Evolutionary conservation across 1,140 invertebrate genomes (phyloP), one percentile per base, ranked within the genome.

Genomic region (Hycleus phaleratus): DNA sequence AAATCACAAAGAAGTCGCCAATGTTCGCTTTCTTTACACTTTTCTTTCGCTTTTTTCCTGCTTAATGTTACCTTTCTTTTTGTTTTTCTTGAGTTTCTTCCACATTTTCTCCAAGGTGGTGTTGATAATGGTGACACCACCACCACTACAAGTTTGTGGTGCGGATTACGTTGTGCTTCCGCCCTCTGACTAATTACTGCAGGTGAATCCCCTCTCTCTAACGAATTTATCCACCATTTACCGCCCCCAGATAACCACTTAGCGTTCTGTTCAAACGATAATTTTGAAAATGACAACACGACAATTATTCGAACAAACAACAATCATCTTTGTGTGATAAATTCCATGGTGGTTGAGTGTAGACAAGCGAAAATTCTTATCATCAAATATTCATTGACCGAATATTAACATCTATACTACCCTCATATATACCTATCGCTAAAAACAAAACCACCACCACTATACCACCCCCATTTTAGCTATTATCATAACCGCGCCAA

Each of bases 131-230:
- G 47, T 38, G 44, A 44, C 32, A 38, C 46, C 51, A 12, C 32
- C 26, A 38, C 42, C 42, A 32, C 50, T 18, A 18, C 18, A 44
- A 40, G 39, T 52, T 52, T 44, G 50, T 32, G 32, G 49, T 43
- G 46, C 46, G 51, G 58, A 55, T 55, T 49, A 55, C 46, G 12
- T 40, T 12, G 52, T 50, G 58, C 58, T 60, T 60, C 58, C 58
- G 58, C 58, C 58, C 51, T 55, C 58, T 60, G 58, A 60, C 58
- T 60, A 60, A 60, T 60, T 60, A 60, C 52, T 60, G 58, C 58
- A 60, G 58, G 58, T 60, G 58, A 26, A 44, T 53, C 52, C 52
- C 52, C 58, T 38, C 45, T 47, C 44, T 42, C 10, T 32, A 32
- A 32, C 32, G 32, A 32, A 32, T 18, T 12, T 32, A 11, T 48